Conservation (phyloP, 37 sponge, comb jelly and placozoan species). For the Diacarnus erythraeanus region DNA sequence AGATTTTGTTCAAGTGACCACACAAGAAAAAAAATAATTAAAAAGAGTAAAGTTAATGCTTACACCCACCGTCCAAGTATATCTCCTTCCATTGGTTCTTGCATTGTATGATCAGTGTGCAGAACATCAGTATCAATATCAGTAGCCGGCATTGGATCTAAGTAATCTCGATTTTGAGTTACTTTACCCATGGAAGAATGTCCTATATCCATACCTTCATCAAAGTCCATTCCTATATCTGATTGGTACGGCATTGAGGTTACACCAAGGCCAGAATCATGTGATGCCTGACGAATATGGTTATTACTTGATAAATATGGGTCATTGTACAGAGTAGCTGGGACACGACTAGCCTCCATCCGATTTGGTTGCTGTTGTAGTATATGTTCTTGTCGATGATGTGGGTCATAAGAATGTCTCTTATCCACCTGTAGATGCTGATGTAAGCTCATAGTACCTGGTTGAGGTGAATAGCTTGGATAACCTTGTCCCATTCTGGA, state of each 20-base stretch:
- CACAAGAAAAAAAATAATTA: background rate
- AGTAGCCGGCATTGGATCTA: conserved; percentile 15
- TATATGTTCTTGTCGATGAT: conserved; percentile 30
- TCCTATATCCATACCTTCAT: conserved; percentile 19
- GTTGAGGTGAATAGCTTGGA: conserved; percentile 9
- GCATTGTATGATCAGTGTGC: conserved; percentile 19
- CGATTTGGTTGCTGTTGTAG: conserved; percentile 12
- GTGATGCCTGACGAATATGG: conserved; percentile 54
- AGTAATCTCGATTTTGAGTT: background rate
- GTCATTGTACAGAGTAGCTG: conserved; percentile 50
- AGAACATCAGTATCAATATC: conserved; percentile 12
- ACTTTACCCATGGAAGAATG: background rate
- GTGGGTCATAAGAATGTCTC: background rate
- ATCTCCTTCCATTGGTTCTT: conserved; percentile 16
- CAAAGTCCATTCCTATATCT: conserved; percentile 44
- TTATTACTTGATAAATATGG: conserved; percentile 58
- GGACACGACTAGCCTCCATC: conserved; percentile 16
- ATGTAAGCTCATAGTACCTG: background rate
- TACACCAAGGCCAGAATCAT: conserved; percentile 64
- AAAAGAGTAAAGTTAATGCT: background rate
- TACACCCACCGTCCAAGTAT: conserved; percentile 5
- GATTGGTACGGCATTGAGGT: conserved; percentile 47
- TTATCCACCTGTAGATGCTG: conserved; percentile 20
- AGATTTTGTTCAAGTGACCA: background rate
- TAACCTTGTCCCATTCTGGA: background rate